Evolutionary conservation across 2,797 vertebrate genomes (phyloP).

Genomic region (Salmo trutta): DNA sequence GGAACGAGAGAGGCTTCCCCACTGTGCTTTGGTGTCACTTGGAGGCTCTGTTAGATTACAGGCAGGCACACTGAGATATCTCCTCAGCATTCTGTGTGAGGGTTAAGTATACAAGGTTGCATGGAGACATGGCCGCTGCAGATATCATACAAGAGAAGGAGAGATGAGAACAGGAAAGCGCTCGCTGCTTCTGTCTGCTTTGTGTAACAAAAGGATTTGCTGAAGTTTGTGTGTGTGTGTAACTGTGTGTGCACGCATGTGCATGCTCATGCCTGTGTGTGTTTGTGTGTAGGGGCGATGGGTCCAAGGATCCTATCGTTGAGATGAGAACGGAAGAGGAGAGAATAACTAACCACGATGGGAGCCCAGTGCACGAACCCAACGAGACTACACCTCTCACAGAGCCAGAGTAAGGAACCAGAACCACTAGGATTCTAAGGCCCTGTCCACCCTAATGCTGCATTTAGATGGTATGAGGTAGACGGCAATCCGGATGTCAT

Average conservation of each 20-base stretch:
- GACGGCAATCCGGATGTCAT: no score
- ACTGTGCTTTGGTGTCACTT: conserved; percentile 56
- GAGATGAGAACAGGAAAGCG: conserved; percentile 9
- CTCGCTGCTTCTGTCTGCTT: conserved; percentile 24
- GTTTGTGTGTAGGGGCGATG: conserved; percentile 77
- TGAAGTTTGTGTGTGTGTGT: conserved; percentile 27
- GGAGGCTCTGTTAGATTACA: conserved; percentile 41
- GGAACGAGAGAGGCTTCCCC: conserved; percentile 20
- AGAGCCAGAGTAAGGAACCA: conserved; percentile 81
- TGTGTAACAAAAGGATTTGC: conserved; percentile 26
- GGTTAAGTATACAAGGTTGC: conserved; percentile 24
- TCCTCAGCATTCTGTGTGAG: conserved; percentile 17
- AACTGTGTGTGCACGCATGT: conserved; percentile 3
- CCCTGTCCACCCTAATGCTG: not conserved
- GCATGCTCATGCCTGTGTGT: conserved; percentile 20
- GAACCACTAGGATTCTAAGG: not conserved
- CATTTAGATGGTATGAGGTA: no score
- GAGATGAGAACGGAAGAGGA: conserved; percentile 85
- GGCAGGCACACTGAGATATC: conserved; percentile 14
- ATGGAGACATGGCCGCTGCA: not conserved
- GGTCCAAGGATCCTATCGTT: conserved; percentile 86
- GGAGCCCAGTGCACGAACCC: conserved; percentile 84
- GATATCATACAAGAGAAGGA: conserved; percentile 39
- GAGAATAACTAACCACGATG: conserved; percentile 82
- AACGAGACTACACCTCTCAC: conserved; percentile 87